Evolutionary conservation across 2,888 invertebrate species (phyloP), one percentile per base, ranked within the genome.

Genomic region (Clepsis dumicolana): DNA sequence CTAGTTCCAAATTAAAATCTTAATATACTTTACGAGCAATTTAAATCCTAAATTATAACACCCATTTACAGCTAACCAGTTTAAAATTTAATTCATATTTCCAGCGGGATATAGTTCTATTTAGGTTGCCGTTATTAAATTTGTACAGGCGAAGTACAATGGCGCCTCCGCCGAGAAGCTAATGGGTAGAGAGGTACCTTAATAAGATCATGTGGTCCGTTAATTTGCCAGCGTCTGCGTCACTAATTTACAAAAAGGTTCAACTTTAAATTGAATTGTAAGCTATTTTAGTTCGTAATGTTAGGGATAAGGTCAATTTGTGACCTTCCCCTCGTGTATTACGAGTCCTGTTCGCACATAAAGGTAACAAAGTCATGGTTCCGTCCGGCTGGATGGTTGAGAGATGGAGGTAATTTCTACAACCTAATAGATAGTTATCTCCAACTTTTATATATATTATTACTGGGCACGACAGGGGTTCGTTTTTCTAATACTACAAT

Each of bases 161-260:
- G 74, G 71, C 74, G 75, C 68, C 61, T 66, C 74, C 71, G 74
- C 70, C 74, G 74, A 69, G 67, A 69, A 44, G 71, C 80, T 84
- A 83, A 86, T 85, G 80, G 80, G 77, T 80, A 77, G 81, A 81
- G 81, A 83, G 80, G 79, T 74, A 74, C 79, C 80, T n/a, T 89
- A 88, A 89, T 87, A 83, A 84, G 82, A 86, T 88, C 81, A 82
- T 81, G 83, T 75, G 85, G 85, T 82, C 86, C 82, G 81, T 86
- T 87, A 85, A 86, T 82, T 85, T 76, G 72, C 75, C 78, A 76
- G 74, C 73, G 73, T 75, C 72, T 72, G 74, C 73, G 74, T 78
- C 72, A 78, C 79, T 80, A 82, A 82, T 83, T 84, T 79, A 77
- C 73, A 76, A 65, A 80, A 81, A 83, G 78, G 80, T 82, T 70